Evolutionary conservation across 2,888 invertebrate genomes (phyloP).

Genomic region (Darwinula stevensoni): DNA sequence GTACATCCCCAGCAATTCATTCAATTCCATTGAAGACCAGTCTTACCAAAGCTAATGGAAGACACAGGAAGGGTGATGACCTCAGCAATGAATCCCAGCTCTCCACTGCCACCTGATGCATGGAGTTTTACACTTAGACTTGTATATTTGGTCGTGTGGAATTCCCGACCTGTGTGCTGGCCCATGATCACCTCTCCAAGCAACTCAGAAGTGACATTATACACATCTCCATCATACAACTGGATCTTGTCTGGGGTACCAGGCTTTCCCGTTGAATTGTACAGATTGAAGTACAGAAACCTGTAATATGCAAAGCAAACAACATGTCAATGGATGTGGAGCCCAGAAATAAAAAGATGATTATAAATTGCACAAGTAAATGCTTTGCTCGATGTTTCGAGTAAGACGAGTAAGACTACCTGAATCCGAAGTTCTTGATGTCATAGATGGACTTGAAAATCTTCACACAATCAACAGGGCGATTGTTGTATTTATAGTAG

Average conservation of each 20-base stretch:
- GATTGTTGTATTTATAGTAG: conserved; percentile 89
- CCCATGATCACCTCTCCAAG: neutral
- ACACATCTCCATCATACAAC: conserved; percentile 73
- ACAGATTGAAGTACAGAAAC: conserved; percentile 65
- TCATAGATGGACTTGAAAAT: conserved; percentile 63
- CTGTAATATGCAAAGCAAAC: too few relatives aligned
- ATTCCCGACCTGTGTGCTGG: neutral
- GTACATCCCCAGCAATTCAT: too few relatives aligned
- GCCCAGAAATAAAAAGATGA: too few relatives aligned
- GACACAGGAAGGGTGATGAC: conserved; percentile 78
- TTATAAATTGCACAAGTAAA: too few relatives aligned
- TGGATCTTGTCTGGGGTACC: conserved; percentile 54
- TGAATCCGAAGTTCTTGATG: conserved; percentile 61
- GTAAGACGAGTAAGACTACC: conserved; percentile 20
- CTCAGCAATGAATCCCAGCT: conserved; percentile 89
- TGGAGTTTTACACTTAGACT: conserved; percentile 55
- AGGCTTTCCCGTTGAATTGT: conserved; percentile 49
- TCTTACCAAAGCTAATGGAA: conserved; percentile 60
- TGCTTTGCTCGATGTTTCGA: too few relatives aligned
- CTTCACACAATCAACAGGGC: conserved; percentile 87
- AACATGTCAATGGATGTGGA: too few relatives aligned
- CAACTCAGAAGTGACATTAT: conserved; percentile 37
- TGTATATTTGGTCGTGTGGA: conserved; percentile 22
- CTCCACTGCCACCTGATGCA: conserved; percentile 77
- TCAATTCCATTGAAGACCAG: too few relatives aligned